These are phyloP conservation scores for Teleogryllus occipitalis DNA, from an alignment of 1,140 invertebrate genomes.

Conservation along the genomic window DNA sequence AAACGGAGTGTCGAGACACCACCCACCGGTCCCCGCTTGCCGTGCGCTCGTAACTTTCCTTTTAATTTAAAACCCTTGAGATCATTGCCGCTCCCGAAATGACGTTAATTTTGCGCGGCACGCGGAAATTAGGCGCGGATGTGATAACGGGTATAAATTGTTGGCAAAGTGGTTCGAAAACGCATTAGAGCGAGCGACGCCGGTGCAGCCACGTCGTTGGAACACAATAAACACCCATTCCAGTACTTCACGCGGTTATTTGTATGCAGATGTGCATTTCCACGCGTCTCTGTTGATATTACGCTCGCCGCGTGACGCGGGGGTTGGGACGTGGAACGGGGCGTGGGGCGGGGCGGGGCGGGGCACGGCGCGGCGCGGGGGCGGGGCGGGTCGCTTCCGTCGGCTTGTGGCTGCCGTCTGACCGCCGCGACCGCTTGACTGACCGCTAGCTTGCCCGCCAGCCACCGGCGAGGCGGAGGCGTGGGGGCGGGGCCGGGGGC, in stretches of 20 bases:
- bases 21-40: not conserved
- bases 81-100: not conserved
- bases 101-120: not conserved
- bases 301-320: not conserved
- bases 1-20: not conserved
- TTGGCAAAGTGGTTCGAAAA: constrained; percentile 1
- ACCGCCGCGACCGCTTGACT: too few relatives aligned
- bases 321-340: too few relatives aligned
- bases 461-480: not conserved
- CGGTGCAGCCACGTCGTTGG: not conserved
- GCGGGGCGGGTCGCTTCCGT: too few relatives aligned
- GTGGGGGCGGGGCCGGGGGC: not conserved
- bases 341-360: too few relatives aligned
- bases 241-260: not conserved
- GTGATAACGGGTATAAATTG: not conserved
- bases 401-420: too few relatives aligned
- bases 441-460: not conserved
- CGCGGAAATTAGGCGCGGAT: not conserved
- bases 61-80: not conserved
- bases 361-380: too few relatives aligned
- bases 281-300: not conserved
- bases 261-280: not conserved
- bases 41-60: not conserved
- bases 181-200: not conserved
- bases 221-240: constrained; percentile 1